A percentile compares a stretch with the other conserved stretches of the same genome.
phyloP scores from a whole-genome alignment of 2,797 vertebrate species.

The Acomys russatus region DNA sequence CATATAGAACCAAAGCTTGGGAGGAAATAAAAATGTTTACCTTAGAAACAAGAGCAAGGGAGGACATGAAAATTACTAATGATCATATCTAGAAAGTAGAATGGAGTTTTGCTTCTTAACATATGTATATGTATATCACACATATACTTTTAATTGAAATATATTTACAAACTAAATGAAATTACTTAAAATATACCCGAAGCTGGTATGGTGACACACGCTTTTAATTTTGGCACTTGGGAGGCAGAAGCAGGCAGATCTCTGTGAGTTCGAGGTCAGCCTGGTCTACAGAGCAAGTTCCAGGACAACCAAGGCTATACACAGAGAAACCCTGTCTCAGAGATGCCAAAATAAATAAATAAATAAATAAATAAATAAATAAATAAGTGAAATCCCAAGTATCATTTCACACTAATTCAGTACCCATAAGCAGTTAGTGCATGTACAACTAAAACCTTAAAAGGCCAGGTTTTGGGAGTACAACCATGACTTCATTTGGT shows the following conservation, averaged over 20 bases:
- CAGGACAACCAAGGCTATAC: too few relatives aligned
- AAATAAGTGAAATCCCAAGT: neutral
- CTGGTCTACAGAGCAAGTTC: too few relatives aligned
- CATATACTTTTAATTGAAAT: neutral
- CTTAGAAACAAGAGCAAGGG: neutral
- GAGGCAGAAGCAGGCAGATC: too few relatives aligned
- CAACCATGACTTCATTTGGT: neutral
- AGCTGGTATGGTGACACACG: neutral
- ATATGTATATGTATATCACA: neutral
- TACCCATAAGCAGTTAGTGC: neutral
- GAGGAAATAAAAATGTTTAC: neutral
- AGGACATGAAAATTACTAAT: neutral
- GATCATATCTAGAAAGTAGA: neutral
- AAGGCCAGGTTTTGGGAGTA: neutral
- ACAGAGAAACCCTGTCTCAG: too few relatives aligned
- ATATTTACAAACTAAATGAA: neutral
- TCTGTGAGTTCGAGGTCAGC: too few relatives aligned
- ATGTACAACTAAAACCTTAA: neutral
- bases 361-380: too few relatives aligned
- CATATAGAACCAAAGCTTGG: neutral
- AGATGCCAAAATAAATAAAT: too few relatives aligned
- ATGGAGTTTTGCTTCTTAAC: neutral
- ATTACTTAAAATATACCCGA: neutral
- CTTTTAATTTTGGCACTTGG: too few relatives aligned
- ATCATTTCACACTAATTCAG: neutral